A percentile compares a stretch with the other conserved stretches of the same genome.
Evolutionary conservation across 2,797 vertebrate genomes (phyloP).

Genomic region (Menidia menidia): DNA sequence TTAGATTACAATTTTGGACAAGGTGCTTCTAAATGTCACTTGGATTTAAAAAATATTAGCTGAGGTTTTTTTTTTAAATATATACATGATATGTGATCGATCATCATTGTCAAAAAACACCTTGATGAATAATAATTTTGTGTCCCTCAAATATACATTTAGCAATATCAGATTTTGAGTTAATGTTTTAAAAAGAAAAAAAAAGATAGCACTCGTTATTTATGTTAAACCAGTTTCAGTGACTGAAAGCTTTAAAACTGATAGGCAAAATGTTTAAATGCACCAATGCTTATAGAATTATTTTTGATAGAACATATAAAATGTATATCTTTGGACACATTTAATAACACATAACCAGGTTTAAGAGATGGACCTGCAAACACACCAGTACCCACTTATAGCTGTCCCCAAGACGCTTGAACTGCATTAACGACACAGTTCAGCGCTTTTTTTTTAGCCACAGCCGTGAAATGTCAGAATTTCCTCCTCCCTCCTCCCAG

Average conservation of each 20-base stretch:
- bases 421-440: constrained; percentile 60
- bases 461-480: constrained; percentile 65
- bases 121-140: constrained; percentile 19
- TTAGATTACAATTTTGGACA: constrained; percentile 6
- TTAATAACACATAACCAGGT: constrained; percentile 5
- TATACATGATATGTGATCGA: neutral
- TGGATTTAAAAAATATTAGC: neutral
- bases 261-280: neutral
- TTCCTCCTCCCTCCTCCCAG: constrained; percentile 59
- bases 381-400: constrained; percentile 18
- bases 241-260: constrained; percentile 1
- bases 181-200: neutral
- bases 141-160: neutral
- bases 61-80: constrained; percentile 32
- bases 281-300: neutral
- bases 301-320: neutral
- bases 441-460: constrained; percentile 53
- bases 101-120: too few relatives aligned
- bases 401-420: constrained; percentile 53
- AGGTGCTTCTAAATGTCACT: neutral
- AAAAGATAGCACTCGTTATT: neutral
- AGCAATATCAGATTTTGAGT: neutral
- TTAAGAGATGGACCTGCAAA: constrained; percentile 36
- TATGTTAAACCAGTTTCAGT: neutral
- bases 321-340: constrained; percentile 14